Evolutionary conservation across 1,140 invertebrate genomes (phyloP).

Genomic region (Octopus bimaculoides): DNA sequence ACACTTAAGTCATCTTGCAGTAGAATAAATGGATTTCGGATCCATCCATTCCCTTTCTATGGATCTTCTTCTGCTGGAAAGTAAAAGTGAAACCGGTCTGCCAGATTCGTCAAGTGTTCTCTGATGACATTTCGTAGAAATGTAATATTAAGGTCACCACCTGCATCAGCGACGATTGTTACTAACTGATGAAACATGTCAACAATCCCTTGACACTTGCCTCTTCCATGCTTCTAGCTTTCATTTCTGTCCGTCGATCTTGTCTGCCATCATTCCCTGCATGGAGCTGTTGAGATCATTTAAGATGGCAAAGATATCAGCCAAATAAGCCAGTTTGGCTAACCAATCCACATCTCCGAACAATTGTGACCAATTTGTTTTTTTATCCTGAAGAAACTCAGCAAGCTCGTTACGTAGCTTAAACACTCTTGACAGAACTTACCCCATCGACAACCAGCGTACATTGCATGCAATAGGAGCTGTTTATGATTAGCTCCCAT

Average conservation of each 20-base stretch:
- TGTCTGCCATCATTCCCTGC: conserved; percentile 5
- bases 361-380: neutral
- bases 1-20: neutral
- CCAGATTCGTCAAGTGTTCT: neutral
- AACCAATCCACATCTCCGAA: neutral
- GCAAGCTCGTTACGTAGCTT: no score
- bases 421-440: neutral
- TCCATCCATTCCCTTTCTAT: neutral
- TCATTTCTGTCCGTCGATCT: conserved; percentile 9
- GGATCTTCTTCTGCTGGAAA: conserved; percentile 1
- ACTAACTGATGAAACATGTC: neutral
- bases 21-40: neutral
- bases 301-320: neutral
- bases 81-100: neutral
- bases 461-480: conserved; percentile 13
- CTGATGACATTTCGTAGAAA: conserved; percentile 4
- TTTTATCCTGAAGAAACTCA: neutral
- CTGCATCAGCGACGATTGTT: neutral
- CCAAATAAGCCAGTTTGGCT: no score
- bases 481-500: conserved; percentile 15
- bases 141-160: neutral
- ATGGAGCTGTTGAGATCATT: neutral
- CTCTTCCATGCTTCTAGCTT: conserved; percentile 10
- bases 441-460: neutral
- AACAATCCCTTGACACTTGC: neutral